Base-by-base conservation (phyloP, 35 echinoderm and acorn worm genomes). In the Eucidaris tribuloides region DNA sequence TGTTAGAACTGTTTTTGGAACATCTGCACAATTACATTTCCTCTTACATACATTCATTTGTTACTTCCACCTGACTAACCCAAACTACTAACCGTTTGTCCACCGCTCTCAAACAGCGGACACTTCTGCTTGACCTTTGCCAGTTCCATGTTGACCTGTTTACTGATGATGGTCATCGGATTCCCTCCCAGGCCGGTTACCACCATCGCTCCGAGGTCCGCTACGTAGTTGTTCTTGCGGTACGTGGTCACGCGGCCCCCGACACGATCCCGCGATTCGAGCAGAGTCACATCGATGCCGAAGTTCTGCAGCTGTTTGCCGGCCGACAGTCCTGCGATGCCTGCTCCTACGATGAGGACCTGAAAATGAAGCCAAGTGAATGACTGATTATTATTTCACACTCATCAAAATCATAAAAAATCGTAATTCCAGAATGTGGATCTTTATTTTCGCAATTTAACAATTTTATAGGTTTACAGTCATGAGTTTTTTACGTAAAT, bases 111-210 rank as follows among this genome's bases (percentile, higher is more conserved):
- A 66, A 90, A 99, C 20, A 99, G 83, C 2, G 96, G 96, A 84
- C 96, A 99, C 71, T 99, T 99, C 80, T 99, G 96, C 40, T 99
- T 99, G 44, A 99, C 87, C 58, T 99, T 99, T 32, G 87, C 79
- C 58, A 99, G 45, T 58, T 99, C 96, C 96, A 99, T 99, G 79
- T 93, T 83, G 48, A 99, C 91, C 84, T 99, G 96, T 48, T 99
- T 99, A 64, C 96, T 99, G 78, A 99, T 79, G 32, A 99, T 86
- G 14, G 96, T 93, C 96, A 99, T 90, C 3, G 96, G 96, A 70
- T 99, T 99, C 19, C 96, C 96, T 37, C 96, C 96, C 3, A 99
- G 82, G 0, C 96, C 96, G 0, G 96, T 99, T 20, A 99, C 96
- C 28, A 99, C 91, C 96, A 99, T 99, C 14, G 96, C 96, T 0